phyloP scores from a whole-genome alignment of 2,888 invertebrate species.

The Linnaemya vulpina region DNA sequence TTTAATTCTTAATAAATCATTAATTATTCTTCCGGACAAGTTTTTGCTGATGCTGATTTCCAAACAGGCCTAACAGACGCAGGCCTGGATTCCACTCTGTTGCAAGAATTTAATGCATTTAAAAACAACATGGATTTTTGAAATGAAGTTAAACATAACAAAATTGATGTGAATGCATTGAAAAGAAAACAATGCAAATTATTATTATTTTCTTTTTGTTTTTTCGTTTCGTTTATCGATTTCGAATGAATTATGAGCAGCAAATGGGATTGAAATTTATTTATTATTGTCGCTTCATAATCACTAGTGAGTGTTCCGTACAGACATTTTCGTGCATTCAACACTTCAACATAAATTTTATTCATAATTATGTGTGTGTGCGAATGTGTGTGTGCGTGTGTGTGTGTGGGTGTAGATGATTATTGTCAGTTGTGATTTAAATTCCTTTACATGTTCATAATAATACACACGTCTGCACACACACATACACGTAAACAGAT shows the following conservation, averaged over 20 bases:
- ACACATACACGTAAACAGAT: not conserved
- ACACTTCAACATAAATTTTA: not conserved
- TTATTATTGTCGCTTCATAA: conserved; percentile 5
- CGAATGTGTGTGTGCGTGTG: not conserved
- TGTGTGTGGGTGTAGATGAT: not conserved
- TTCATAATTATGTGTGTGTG: not conserved
- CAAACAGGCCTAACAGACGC: no score
- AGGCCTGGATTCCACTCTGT: no score
- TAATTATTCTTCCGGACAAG: no score
- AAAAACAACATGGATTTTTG: not conserved
- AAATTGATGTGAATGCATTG: not conserved
- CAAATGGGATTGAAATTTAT: conserved; percentile 9
- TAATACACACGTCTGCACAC: no score
- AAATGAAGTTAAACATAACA: not conserved
- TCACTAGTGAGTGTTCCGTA: not conserved
- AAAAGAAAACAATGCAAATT: not conserved
- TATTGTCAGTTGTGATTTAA: not conserved
- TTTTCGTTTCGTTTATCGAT: not conserved
- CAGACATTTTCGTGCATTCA: not conserved
- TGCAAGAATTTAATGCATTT: not conserved
- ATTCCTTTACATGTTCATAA: not conserved
- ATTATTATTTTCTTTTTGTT: not conserved
- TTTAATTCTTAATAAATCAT: no score
- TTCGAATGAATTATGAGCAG: conserved; percentile 7
- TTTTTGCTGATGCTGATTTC: no score